phyloP scores from a whole-genome alignment of 1,140 invertebrate species.

The Brachionus koreanus region DNA sequence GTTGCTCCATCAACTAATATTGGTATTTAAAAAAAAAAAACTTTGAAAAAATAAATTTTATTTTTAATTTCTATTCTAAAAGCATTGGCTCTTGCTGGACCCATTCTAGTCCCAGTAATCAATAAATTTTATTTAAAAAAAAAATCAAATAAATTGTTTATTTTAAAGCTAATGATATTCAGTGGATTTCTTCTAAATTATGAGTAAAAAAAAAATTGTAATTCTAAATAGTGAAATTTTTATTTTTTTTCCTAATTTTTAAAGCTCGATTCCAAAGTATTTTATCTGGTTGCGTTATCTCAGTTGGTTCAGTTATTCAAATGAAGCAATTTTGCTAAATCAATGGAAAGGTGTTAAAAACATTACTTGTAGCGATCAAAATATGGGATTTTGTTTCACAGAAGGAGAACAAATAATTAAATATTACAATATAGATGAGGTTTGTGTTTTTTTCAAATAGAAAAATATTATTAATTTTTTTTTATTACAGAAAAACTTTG shows the following conservation, averaged over 20 bases:
- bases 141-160: neutral
- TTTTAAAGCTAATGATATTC: slow-evolving; percentile 5
- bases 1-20: slow-evolving; percentile 15
- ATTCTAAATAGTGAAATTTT: slow-evolving; percentile 52
- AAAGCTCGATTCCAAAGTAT: slow-evolving; percentile 5
- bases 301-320: slow-evolving; percentile 27
- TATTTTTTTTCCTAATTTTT: too few relatives aligned
- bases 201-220: slow-evolving; percentile 47
- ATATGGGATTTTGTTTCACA: neutral
- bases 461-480: neutral
- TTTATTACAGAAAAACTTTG: neutral
- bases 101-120: neutral
- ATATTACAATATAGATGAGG: slow-evolving; percentile 17
- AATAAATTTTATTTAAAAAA: too few relatives aligned
- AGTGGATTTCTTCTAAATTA: slow-evolving; percentile 21
- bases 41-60: neutral
- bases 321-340: slow-evolving; percentile 15
- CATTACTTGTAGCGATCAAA: neutral
- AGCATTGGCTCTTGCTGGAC: slow-evolving; percentile 3
- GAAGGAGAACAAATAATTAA: slow-evolving; percentile 28
- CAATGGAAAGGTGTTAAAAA: slow-evolving; percentile 37
- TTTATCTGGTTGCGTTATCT: slow-evolving; percentile 38
- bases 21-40: neutral
- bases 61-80: neutral
- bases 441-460: neutral